A percentile compares a stretch with the other conserved stretches of the same genome.
Evolutionary conservation across 2,888 invertebrate species (phyloP).

Genomic region (Erannis defoliaria): DNA sequence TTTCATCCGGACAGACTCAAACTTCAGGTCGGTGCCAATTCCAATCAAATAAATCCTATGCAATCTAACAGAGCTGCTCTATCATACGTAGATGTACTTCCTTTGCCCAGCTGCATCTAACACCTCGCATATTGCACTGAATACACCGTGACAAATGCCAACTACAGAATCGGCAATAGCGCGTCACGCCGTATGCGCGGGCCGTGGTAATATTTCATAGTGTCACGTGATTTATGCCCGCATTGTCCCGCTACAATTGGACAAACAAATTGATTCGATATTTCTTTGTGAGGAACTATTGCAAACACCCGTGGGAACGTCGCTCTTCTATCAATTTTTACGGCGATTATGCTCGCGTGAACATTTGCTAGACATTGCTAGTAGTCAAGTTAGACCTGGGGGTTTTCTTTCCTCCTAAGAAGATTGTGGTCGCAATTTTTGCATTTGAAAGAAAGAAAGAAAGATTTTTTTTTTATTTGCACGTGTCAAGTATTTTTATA

Average conservation of each 20-base stretch:
- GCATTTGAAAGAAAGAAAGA: no score
- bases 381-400: no score
- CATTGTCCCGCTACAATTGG: conserved; percentile 62
- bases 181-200: conserved; percentile 37
- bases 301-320: conserved; percentile 50
- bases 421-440: no score
- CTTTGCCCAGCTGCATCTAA: no score
- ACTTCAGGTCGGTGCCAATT: no score
- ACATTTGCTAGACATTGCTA: background rate
- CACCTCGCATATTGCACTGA: conserved; percentile 2
- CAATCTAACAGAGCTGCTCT: no score
- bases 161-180: conserved; percentile 10
- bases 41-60: no score
- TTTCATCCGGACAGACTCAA: no score
- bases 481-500: no score
- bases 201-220: conserved; percentile 65
- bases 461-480: no score
- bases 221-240: conserved; percentile 66
- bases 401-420: no score
- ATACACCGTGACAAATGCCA: conserved; percentile 21
- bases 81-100: no score
- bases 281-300: conserved; percentile 53
- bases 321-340: conserved; percentile 42
- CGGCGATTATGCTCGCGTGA: background rate
- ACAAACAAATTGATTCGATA: conserved; percentile 73